Evolutionary conservation across 1,140 invertebrate species (phyloP), one percentile per base, ranked within the genome.

Genomic region (Andricus grossulariae): DNA sequence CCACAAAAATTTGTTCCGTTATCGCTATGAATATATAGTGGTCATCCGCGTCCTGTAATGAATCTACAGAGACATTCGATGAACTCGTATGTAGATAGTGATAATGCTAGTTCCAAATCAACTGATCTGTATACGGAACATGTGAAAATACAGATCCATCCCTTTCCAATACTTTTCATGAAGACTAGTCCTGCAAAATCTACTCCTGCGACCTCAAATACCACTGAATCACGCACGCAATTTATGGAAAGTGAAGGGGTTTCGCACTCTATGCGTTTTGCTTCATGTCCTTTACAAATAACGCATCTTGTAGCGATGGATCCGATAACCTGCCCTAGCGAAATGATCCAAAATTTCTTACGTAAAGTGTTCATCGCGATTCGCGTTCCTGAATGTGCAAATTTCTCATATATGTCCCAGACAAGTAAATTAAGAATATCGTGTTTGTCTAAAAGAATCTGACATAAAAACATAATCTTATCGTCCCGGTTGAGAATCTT

Each of bases 371-470:
- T 83, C 76, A 84, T 75, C 51, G 81, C 77, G 0, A 77, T 75
- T 71, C 82, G 82, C 11, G 82, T 78, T 50, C 80, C 82, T 3
- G 80, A 80, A 78, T 87, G 85, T 51, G 10, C 25, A 66, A 82
- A 81, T 25, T 73, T 74, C 13, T 75, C 66, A 82, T 88, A 85
- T 50, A 57, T 66, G 13, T 89, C 76, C 7, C 51, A 50, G 18
- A 88, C 71, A 57, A 80, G 83, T 21, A 82, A 73, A 49, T 72
- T 72, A 0, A 81, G 80, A 45, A 79, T 57, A 6, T 32, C 45
- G 74, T 88, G 74, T 60, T 76, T 83, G 54, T 85, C 78, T 55
- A 88, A 84, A 12, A 88, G 50, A n/a, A 84, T 78, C 2, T 86
- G 86, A 82, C 71, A 84, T 32, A 77, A 55, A 76, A 83, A 87